These are phyloP conservation scores for Carollia perspicillata DNA, from an alignment of 2,113 vertebrate species.

Conservation along the genomic window DNA sequence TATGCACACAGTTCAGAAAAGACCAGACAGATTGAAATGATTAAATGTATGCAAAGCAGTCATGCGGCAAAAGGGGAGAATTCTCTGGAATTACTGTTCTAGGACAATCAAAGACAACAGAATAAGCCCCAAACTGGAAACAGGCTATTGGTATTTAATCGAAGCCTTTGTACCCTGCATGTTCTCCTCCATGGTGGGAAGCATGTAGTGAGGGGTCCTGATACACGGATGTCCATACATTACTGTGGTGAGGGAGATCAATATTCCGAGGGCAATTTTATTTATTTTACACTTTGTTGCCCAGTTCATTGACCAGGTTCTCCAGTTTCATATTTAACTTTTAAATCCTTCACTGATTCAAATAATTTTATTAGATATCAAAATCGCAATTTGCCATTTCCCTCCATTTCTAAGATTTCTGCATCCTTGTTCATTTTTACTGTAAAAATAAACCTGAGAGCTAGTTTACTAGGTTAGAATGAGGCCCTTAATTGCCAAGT, in stretches of 20 bases:
- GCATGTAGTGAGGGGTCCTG: fast-evolving
- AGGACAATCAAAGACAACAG: background rate
- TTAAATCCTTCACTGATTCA: background rate
- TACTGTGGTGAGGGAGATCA: background rate
- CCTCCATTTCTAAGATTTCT: background rate
- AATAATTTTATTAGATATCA: background rate
- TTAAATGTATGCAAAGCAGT: background rate
- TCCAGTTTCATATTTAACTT: background rate
- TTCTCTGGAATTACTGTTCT: background rate
- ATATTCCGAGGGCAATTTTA: background rate
- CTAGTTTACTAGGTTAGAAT: background rate
- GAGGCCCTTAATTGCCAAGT: background rate
- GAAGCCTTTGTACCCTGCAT: background rate
- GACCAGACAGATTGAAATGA: conserved; percentile 46
- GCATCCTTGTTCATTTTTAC: background rate
- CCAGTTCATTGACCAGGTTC: background rate
- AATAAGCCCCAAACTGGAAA: background rate
- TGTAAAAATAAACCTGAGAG: background rate
- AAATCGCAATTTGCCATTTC: background rate
- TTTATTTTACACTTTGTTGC: background rate
- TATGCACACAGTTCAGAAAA: conserved; percentile 42
- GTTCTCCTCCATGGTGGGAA: background rate
- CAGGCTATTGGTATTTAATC: background rate
- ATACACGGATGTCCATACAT: background rate
- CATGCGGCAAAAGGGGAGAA: background rate